Percentiles rank a stretch among this genome's conserved stretches.
phyloP scores from a whole-genome alignment of 2,113 vertebrate species.

The Cyanistes caeruleus region DNA sequence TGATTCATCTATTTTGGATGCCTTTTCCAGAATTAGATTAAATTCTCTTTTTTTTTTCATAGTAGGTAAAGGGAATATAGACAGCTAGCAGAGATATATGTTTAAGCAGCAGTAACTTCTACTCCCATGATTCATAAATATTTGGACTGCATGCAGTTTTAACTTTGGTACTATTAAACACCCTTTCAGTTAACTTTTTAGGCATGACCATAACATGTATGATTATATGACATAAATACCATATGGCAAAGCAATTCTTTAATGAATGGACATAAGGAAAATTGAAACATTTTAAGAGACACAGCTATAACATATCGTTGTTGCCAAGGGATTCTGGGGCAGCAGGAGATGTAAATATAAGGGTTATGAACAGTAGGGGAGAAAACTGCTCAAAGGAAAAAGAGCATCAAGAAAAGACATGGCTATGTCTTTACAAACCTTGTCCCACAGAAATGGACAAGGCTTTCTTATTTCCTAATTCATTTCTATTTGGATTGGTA shows the following conservation, averaged over 20 bases:
- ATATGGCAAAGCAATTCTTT: neutral
- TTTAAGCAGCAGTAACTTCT: neutral
- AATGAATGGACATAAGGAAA: neutral
- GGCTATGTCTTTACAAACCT: neutral
- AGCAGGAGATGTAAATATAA: neutral
- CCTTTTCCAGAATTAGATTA: neutral
- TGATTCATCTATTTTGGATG: neutral
- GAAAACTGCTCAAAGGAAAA: neutral
- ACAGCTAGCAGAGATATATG: neutral
- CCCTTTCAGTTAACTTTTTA: neutral
- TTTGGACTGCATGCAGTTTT: neutral
- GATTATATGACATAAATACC: neutral
- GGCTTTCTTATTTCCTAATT: neutral
- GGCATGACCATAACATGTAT: neutral
- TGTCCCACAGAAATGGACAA: neutral
- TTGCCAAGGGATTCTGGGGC: neutral
- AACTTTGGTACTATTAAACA: neutral
- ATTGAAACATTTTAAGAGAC: neutral
- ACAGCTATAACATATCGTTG: neutral
- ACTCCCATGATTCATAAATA: neutral
- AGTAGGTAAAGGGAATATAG: neutral
- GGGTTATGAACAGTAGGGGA: neutral
- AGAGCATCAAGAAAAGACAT: neutral
- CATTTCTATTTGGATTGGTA: neutral
- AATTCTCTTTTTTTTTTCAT: neutral